These are phyloP conservation scores for Lasioglossum pauxillum DNA, from an alignment of 2,888 invertebrate genomes.

Conservation along the genomic window DNA sequence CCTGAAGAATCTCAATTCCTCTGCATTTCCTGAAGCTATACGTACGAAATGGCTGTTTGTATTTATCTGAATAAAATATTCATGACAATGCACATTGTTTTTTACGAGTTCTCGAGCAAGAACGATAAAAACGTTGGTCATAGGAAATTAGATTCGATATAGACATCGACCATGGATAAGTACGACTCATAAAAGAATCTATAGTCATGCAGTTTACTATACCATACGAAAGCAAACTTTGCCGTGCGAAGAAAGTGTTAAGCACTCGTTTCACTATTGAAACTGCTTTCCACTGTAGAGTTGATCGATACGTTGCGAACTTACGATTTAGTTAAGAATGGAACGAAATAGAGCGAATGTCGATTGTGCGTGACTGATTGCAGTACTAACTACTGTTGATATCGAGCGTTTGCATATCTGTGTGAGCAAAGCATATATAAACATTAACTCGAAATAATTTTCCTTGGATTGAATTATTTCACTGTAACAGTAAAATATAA, in stretches of 20 bases:
- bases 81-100: not conserved
- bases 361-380: constrained; percentile 20
- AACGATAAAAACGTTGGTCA: not conserved
- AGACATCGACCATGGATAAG: constrained; percentile 7
- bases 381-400: not conserved
- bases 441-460: not conserved
- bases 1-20: not conserved
- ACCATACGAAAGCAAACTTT: not conserved
- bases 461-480: not conserved
- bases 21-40: not conserved
- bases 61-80: not conserved
- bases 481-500: not conserved
- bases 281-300: not conserved
- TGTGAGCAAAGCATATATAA: not conserved
- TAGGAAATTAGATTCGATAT: not conserved
- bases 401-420: constrained; percentile 29
- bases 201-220: not conserved
- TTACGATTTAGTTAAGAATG: constrained; percentile 1
- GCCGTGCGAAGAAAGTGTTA: not conserved
- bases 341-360: not conserved
- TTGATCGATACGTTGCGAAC: constrained; percentile 9
- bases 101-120: not conserved
- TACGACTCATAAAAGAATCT: not conserved
- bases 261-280: not conserved
- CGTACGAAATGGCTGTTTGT: too few species aligned